Conservation (phyloP, 2,797 vertebrate species). For the Pantherophis vulpinus region DNA sequence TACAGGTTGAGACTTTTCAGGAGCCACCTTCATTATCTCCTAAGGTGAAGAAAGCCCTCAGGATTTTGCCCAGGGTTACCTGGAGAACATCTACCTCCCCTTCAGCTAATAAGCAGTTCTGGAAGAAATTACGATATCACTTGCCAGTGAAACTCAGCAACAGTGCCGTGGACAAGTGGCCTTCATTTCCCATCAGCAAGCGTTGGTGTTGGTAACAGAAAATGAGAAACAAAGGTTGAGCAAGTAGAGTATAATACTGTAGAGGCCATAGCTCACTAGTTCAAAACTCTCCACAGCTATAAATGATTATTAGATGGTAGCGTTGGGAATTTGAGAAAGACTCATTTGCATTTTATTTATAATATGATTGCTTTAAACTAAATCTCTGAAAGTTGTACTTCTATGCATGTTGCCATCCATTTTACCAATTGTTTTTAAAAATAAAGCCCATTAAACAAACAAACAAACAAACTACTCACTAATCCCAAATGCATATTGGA, state of each 20-base stretch:
- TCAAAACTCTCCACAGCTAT: not conserved
- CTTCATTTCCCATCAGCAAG: conserved; percentile 21
- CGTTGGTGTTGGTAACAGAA: conserved; percentile 13
- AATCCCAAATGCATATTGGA: not conserved
- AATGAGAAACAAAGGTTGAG: not conserved
- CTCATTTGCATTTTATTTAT: not conserved
- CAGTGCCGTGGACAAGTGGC: not conserved
- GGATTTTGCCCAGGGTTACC: conserved; percentile 77
- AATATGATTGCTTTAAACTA: not conserved
- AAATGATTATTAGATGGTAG: not conserved
- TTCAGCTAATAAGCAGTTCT: conserved; percentile 73
- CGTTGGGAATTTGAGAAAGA: not conserved
- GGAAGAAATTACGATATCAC: conserved; percentile 76
- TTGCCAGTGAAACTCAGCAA: conserved; percentile 72
- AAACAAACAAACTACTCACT: not conserved
- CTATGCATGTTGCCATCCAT: not conserved
- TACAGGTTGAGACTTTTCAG: conserved; percentile 74
- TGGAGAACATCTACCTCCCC: conserved; percentile 71
- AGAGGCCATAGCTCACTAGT: not conserved
- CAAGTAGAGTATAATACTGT: accelerated
- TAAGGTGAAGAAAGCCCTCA: conserved; percentile 78
- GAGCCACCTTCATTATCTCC: conserved; percentile 73
- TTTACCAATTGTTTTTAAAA: not conserved
- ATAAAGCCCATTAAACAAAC: not conserved
- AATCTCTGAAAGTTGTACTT: not conserved